Conservation (phyloP, 2,113 vertebrate species). For the Recurvirostra avosetta region DNA sequence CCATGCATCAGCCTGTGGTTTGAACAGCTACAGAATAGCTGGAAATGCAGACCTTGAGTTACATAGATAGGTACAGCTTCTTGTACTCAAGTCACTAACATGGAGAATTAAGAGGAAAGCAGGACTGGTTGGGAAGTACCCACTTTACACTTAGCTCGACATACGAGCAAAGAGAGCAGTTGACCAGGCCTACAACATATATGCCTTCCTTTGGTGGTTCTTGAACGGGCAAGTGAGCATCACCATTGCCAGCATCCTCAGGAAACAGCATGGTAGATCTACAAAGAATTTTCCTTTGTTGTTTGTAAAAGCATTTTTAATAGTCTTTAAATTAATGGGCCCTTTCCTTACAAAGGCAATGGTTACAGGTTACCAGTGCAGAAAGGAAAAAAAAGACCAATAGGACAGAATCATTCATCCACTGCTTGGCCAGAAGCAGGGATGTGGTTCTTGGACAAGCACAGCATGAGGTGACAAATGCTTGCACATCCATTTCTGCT, state of each 20-base stretch:
- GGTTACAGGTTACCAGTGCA: background rate
- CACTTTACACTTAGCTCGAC: background rate
- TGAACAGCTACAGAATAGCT: background rate
- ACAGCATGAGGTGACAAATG: background rate
- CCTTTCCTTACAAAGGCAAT: background rate
- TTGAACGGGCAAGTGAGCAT: background rate
- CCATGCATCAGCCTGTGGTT: background rate
- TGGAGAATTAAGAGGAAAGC: background rate
- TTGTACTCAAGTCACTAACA: background rate
- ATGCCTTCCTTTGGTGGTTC: background rate
- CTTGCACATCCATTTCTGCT: background rate
- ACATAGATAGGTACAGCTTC: background rate
- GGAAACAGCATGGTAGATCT: background rate
- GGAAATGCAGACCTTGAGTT: background rate
- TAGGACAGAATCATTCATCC: background rate
- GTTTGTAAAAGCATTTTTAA: background rate
- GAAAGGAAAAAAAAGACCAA: background rate
- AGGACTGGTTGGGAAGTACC: background rate
- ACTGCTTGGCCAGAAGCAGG: background rate
- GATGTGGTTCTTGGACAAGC: background rate
- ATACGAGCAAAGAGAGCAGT: background rate
- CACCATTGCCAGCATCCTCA: background rate
- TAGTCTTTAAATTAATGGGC: background rate
- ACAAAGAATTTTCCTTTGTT: background rate
- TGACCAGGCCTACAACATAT: background rate